Base-by-base conservation (phyloP, 53 echinoderm and acorn worm species). In the Arbacia lixula region DNA sequence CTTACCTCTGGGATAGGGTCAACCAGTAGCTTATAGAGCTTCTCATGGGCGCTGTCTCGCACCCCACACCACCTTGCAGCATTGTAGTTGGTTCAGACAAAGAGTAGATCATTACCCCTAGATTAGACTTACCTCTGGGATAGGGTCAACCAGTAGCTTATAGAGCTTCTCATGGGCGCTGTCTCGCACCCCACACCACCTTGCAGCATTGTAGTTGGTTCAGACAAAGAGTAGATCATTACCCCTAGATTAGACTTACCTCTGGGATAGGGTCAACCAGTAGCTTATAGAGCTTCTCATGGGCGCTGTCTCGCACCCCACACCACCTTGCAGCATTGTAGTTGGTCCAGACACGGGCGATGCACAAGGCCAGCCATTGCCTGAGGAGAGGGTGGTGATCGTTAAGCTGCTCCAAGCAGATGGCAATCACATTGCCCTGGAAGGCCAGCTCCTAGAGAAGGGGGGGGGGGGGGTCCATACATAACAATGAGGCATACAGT, bases 311-410 rank as follows among this genome's bases (percentile, higher is more conserved):
- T 14, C 96, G 72, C 12, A 96, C 96, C 4, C 96, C 96, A 66
- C 93, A 96, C 96, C 96, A 96, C 37, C 96, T 79, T 0, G 96
- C 96, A 2, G 93, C 93, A 60, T 96, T 93, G 83, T 91, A 96
- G 40, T 84, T 87, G 50, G 96, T 96, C 96, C 96, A 96, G 12
- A 96, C 89, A 72, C 93, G 89, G 29, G 93, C 96, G 0, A 96
- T 91, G 64, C 96, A 96, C 17, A 96, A 42, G 2, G 96, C 90
- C 12, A 91, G 68, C 93, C 91, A 93, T 50, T 93, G 92, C 12
- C 93, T 63, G 17, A 96, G 85, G 22, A 96, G 87, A 28, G 93
- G 93, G 71, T 96, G 96, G 14, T 54, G 34, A 40, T 96, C 96
- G 25, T 86, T 89, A 37, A 96, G 69, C 84, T 96, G 96, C 30